Evolutionary conservation across 2,888 invertebrate genomes (phyloP).

Genomic region (Serripes groenlandicus): DNA sequence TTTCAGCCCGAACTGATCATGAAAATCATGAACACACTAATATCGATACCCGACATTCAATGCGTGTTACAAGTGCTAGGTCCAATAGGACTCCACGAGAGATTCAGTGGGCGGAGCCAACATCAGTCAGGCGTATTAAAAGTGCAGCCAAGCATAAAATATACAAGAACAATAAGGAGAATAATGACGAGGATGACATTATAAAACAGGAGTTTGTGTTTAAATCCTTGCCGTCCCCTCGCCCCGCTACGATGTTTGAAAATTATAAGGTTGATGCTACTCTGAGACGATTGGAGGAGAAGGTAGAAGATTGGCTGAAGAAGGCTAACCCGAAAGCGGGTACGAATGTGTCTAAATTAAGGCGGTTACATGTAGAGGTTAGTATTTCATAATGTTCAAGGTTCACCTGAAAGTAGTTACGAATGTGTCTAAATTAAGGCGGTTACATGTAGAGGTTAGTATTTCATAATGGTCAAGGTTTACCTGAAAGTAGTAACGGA

Average conservation of each 20-base stretch:
- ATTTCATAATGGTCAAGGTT: slow-evolving; percentile 56
- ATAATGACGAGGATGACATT: slow-evolving; percentile 28
- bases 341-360: slow-evolving; percentile 75
- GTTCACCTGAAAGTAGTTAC: slow-evolving; percentile 75
- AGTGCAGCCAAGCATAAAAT: slow-evolving; percentile 59
- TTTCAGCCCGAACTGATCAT: slow-evolving; percentile 40
- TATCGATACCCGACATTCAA: neutral
- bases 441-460: slow-evolving; percentile 73
- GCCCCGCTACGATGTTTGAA: slow-evolving; percentile 44
- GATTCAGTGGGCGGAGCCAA: slow-evolving; percentile 15
- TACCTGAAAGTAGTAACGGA: slow-evolving; percentile 74
- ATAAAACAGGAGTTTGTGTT: slow-evolving; percentile 7
- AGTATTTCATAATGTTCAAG: slow-evolving; percentile 35
- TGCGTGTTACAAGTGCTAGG: neutral
- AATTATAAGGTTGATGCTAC: slow-evolving; percentile 74
- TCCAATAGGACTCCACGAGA: neutral
- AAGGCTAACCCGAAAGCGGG: slow-evolving; percentile 75
- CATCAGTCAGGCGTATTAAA: slow-evolving; percentile 70
- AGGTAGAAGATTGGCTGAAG: slow-evolving; percentile 79
- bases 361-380: slow-evolving; percentile 74
- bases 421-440: slow-evolving; percentile 75
- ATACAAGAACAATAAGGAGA: slow-evolving; percentile 21
- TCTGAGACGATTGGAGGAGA: slow-evolving; percentile 77
- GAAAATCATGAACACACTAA: neutral
- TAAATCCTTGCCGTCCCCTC: slow-evolving; percentile 45